Percentiles rank a stretch among this genome's conserved stretches.
phyloP scores from a whole-genome alignment of 2,113 vertebrate genomes.

The Dunckerocampus dactyliophorus region DNA sequence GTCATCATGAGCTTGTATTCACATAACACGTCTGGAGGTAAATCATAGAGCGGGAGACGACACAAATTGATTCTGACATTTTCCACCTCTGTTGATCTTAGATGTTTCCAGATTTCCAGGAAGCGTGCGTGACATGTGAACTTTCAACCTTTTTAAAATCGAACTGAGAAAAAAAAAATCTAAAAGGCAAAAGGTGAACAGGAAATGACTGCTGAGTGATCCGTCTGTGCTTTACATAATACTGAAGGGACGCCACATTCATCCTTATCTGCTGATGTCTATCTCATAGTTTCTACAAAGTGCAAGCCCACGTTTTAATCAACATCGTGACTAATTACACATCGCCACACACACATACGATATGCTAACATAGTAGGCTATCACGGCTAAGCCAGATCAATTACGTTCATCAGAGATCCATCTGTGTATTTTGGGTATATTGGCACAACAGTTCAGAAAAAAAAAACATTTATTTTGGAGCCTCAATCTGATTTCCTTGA shows the following conservation, averaged over 20 bases:
- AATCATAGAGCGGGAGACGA: conserved; percentile 4
- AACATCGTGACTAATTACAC: conserved; percentile 41
- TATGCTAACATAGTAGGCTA: conserved; percentile 21
- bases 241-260: conserved; percentile 36
- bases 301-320: conserved; percentile 40
- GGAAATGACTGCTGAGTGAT: conserved; percentile 22
- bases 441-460: conserved; percentile 3
- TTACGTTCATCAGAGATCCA: conserved; percentile 24
- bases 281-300: conserved; percentile 31
- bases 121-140: conserved; percentile 44
- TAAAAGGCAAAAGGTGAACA: conserved; percentile 22
- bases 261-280: conserved; percentile 30
- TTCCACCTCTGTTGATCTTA: conserved; percentile 28
- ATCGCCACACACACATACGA: conserved; percentile 26
- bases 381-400: conserved; percentile 13
- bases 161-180: conserved; percentile 21
- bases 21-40: conserved; percentile 4
- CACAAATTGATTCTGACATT: conserved; percentile 26
- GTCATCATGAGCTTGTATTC: conserved; percentile 3
- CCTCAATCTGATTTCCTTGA: conserved; percentile 29
- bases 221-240: conserved; percentile 43
- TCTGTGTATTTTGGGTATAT: conserved; percentile 19
- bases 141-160: conserved; percentile 39
- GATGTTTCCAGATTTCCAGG: conserved; percentile 27
- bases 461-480: conserved; percentile 42